These are phyloP conservation scores for Stenotaenia linearis DNA, from an alignment of 2,888 invertebrate genomes.

Conservation along the genomic window DNA sequence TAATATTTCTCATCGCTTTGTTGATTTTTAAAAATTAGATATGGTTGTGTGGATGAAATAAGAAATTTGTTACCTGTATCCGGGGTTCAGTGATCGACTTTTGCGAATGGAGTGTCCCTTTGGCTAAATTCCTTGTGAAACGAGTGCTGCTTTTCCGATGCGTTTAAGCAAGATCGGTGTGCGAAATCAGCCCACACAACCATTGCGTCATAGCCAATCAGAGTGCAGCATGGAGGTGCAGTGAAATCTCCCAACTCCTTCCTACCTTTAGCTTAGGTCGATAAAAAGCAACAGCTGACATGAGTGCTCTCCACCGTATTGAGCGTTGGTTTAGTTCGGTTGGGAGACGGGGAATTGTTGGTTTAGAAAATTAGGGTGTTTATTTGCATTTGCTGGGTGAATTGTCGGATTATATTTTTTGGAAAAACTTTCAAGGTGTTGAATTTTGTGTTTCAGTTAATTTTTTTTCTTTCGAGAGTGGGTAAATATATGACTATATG, in stretches of 20 bases:
- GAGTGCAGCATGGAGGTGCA: background rate
- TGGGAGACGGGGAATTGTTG: background rate
- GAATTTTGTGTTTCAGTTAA: too few species aligned
- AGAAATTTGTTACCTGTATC: background rate
- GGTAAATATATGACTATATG: too few species aligned
- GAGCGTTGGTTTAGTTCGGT: background rate
- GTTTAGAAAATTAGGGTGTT: background rate
- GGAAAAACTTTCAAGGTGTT: too few species aligned
- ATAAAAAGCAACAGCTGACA: constrained; percentile 19
- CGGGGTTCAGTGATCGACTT: background rate
- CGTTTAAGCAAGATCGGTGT: constrained; percentile 9
- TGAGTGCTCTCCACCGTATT: background rate
- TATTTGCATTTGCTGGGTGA: background rate
- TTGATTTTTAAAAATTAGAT: background rate
- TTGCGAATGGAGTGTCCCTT: background rate
- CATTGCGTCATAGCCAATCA: constrained; percentile 7
- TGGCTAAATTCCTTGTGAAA: constrained; percentile 10
- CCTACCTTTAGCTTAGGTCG: constrained; percentile 10
- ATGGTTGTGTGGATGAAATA: background rate
- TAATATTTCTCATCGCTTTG: background rate
- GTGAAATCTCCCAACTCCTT: constrained; percentile 15
- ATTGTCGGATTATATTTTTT: too few species aligned
- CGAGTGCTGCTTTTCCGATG: constrained; percentile 17
- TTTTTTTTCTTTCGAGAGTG: too few species aligned
- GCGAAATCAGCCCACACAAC: constrained; percentile 13